These are phyloP conservation scores for Phycodurus eques DNA, from an alignment of 2,113 vertebrate genomes.

Conservation along the genomic window DNA sequence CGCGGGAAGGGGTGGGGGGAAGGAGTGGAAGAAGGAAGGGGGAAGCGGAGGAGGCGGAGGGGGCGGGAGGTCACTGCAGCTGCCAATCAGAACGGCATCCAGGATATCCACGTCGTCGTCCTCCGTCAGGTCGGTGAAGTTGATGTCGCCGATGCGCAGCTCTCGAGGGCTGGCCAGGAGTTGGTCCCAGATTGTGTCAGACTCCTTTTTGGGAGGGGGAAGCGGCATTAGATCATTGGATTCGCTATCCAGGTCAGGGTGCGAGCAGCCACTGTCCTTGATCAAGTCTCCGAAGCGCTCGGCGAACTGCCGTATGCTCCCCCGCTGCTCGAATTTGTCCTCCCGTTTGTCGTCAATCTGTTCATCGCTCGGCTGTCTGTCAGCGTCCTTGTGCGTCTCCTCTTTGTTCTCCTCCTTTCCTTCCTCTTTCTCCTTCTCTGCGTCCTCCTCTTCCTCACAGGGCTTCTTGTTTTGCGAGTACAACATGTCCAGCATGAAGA, in stretches of 20 bases:
- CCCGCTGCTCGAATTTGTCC: slow-evolving; percentile 74
- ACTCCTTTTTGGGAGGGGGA: slow-evolving; percentile 78
- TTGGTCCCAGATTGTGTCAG: slow-evolving; percentile 97
- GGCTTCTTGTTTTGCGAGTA: slow-evolving; percentile 91
- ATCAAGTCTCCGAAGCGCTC: slow-evolving; percentile 87
- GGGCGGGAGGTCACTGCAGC: slow-evolving; percentile 78
- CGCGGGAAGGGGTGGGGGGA: slow-evolving; percentile 74
- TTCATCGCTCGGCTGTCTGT: slow-evolving; percentile 58
- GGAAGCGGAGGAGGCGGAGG: slow-evolving; percentile 85
- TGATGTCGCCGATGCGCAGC: slow-evolving; percentile 93
- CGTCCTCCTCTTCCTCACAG: slow-evolving; percentile 69
- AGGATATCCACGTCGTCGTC: slow-evolving; percentile 89
- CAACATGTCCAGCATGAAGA: slow-evolving; percentile 97
- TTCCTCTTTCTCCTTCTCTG: slow-evolving; percentile 60
- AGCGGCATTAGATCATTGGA: slow-evolving; percentile 55
- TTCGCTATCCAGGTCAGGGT: slow-evolving; percentile 37
- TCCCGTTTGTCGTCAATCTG: slow-evolving; percentile 28
- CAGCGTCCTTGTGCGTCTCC: slow-evolving; percentile 65
- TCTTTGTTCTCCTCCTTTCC: slow-evolving; percentile 62
- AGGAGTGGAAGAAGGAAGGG: slow-evolving; percentile 77
- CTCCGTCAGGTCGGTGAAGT: slow-evolving; percentile 93
- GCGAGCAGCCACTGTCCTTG: slow-evolving; percentile 67
- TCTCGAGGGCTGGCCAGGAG: slow-evolving; percentile 90
- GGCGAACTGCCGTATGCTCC: slow-evolving; percentile 82
- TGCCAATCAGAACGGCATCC: slow-evolving; percentile 76